phyloP scores from a whole-genome alignment of 2,113 vertebrate species.

The Saccopteryx leptura region DNA sequence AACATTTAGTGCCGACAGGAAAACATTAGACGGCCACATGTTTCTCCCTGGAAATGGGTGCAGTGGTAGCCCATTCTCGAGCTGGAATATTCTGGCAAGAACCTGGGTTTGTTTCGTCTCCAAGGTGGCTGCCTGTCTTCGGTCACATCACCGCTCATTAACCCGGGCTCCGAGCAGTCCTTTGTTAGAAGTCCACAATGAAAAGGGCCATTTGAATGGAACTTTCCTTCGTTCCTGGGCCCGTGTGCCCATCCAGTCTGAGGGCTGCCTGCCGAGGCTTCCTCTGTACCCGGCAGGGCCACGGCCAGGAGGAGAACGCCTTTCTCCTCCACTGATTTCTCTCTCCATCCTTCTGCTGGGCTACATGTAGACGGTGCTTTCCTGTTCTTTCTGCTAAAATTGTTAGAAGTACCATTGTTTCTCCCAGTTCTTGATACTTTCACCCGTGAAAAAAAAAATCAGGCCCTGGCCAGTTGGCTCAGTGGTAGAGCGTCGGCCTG shows the following conservation, averaged over 20 bases:
- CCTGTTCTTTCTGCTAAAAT: conserved; percentile 58
- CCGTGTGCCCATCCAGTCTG: conserved; percentile 43
- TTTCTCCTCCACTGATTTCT: conserved; percentile 45
- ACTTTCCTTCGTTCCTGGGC: not conserved
- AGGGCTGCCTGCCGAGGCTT: conserved; percentile 4
- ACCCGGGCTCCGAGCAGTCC: not conserved
- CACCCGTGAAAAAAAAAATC: conserved; percentile 68
- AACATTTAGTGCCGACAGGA: not conserved
- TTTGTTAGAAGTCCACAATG: conserved; percentile 68
- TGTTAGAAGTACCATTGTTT: conserved; percentile 53
- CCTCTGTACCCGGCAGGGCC: conserved; percentile 31
- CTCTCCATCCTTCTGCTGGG: conserved; percentile 64
- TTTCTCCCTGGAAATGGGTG: not conserved
- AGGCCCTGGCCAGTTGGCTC: no score
- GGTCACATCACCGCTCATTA: conserved; percentile 70
- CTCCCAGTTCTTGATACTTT: conserved; percentile 65
- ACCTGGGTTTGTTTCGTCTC: conserved; percentile 12
- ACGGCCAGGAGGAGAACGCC: conserved; percentile 34
- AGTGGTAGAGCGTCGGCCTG: no score
- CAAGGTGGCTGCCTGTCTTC: not conserved
- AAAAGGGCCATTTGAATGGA: conserved; percentile 48
- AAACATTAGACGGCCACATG: not conserved
- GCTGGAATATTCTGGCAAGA: conserved; percentile 58
- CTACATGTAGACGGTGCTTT: conserved; percentile 72
- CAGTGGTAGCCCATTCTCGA: not conserved